These are phyloP conservation scores for Leguminivora glycinivorella DNA, from an alignment of 1,140 invertebrate genomes.

Conservation along the genomic window DNA sequence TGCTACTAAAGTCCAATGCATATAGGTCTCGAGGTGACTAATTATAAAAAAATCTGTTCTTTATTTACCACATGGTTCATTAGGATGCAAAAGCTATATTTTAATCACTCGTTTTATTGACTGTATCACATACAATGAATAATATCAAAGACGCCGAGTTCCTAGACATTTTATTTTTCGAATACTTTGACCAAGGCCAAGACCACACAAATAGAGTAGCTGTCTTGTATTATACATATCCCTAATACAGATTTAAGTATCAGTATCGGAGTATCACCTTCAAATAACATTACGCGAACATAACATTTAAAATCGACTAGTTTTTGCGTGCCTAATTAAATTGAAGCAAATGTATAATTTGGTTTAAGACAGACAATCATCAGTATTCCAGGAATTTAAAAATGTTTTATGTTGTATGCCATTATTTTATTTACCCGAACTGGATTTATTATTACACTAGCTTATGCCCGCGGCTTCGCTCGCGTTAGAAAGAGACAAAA, in stretches of 20 bases:
- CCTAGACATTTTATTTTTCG: constrained; percentile 35
- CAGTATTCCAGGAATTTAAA: constrained; percentile 24
- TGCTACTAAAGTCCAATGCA: no score
- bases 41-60: no score
- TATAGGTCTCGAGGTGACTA: no score
- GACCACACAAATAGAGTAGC: constrained; percentile 46
- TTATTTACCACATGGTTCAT: no score
- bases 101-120: background rate
- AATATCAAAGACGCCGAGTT: background rate
- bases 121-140: background rate
- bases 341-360: constrained; percentile 27
- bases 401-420: background rate
- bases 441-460: constrained; percentile 1
- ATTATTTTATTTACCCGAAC: constrained; percentile 6
- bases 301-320: constrained; percentile 18
- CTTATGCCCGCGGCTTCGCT: no score
- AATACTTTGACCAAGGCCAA: constrained; percentile 39
- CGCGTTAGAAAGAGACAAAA: no score
- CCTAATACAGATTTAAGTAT: constrained; percentile 6
- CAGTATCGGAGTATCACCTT: constrained; percentile 59
- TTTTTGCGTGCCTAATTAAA: constrained; percentile 24
- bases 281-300: constrained; percentile 52
- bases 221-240: constrained; percentile 33
- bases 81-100: background rate
- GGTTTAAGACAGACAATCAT: constrained; percentile 10